Percentiles rank a stretch among this genome's conserved stretches.
Evolutionary conservation across 1,140 invertebrate genomes (phyloP).

Genomic region (Trigoniulus corallinus): DNA sequence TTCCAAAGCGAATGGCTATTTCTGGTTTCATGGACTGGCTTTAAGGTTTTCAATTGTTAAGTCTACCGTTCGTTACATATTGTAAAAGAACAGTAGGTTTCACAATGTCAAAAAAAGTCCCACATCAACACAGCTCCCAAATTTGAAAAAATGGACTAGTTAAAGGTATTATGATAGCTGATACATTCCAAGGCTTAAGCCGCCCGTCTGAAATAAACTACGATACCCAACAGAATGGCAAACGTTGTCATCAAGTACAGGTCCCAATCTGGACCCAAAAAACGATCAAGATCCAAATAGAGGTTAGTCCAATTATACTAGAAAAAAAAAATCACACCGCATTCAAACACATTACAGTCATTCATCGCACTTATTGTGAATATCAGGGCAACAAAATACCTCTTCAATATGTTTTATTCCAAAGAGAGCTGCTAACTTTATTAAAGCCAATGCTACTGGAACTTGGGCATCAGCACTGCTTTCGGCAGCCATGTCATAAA

Average conservation of each 20-base stretch:
- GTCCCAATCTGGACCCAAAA: conserved; percentile 80
- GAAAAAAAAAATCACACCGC: conserved; percentile 14
- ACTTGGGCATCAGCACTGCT: conserved; percentile 84
- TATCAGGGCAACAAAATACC: conserved; percentile 27
- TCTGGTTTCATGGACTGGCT: too few species aligned
- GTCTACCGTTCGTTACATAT: too few species aligned
- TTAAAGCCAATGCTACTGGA: conserved; percentile 78
- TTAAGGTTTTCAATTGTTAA: too few species aligned
- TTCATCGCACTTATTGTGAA: conserved; percentile 3
- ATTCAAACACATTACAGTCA: conserved; percentile 1
- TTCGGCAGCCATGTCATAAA: conserved; percentile 93
- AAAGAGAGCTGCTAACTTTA: conserved; percentile 69
- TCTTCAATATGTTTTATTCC: conserved; percentile 40
- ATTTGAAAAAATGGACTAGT: too few species aligned
- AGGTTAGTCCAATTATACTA: conserved; percentile 43
- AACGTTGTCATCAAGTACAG: conserved; percentile 73
- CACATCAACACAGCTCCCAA: too few species aligned
- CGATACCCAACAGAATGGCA: conserved; percentile 57
- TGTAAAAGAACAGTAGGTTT: too few species aligned
- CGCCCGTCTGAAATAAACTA: conserved; percentile 58
- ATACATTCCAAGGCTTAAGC: too few species aligned
- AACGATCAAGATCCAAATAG: conserved; percentile 43
- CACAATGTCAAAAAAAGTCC: too few species aligned
- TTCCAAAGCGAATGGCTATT: too few species aligned
- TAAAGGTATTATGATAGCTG: too few species aligned